Evolutionary conservation across 2,888 invertebrate species (phyloP).

Genomic region (Homarus gammarus): DNA sequence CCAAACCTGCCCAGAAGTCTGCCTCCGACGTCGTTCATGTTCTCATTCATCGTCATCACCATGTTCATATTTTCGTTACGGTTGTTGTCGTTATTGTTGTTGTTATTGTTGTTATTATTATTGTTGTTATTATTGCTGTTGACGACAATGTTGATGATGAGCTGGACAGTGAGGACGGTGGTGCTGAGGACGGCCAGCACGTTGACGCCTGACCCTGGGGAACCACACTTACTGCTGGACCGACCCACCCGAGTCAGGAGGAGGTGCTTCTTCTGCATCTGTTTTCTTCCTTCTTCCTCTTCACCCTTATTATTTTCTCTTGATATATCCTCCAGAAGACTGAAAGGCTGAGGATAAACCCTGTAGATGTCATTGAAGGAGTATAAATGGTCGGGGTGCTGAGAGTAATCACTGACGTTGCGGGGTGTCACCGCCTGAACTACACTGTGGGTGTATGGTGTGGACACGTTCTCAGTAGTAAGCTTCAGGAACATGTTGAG

Average conservation of each 20-base stretch:
- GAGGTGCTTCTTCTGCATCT: neutral
- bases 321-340: neutral
- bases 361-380: too few relatives aligned
- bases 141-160: slow-evolving; percentile 62
- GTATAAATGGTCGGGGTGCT: too few relatives aligned
- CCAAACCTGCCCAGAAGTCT: neutral
- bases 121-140: slow-evolving; percentile 65
- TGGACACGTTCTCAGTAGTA: too few relatives aligned
- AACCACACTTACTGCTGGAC: neutral
- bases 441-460: too few relatives aligned
- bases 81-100: slow-evolving; percentile 64
- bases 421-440: too few relatives aligned
- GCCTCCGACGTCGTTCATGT: slow-evolving; percentile 49
- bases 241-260: neutral
- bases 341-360: too few relatives aligned
- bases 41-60: slow-evolving; percentile 55
- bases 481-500: too few relatives aligned
- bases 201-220: slow-evolving; percentile 35
- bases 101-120: slow-evolving; percentile 58
- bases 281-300: neutral
- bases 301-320: neutral
- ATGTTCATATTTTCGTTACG: slow-evolving; percentile 55
- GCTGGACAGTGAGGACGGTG: slow-evolving; percentile 47
- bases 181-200: slow-evolving; percentile 43
- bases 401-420: too few relatives aligned